Conservation (phyloP, 30 jellyfish, hydroid and myxozoan genomes). For the Mastigias papua region DNA sequence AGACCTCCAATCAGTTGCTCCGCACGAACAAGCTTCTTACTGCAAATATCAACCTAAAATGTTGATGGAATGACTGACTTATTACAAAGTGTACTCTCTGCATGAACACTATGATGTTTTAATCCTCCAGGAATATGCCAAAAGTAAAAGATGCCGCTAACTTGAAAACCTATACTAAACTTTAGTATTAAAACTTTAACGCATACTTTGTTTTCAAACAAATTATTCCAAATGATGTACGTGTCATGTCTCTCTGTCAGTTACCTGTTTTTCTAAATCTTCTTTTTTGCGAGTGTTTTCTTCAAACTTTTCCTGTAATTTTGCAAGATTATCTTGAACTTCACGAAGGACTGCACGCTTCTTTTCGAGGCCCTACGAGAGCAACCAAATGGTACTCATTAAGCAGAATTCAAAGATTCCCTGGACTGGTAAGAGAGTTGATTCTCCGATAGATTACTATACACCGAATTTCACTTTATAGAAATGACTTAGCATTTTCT, state of each 20-base stretch:
- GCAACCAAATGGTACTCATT: not conserved
- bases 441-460: no score
- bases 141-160: no score
- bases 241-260: not conserved
- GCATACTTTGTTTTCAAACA: no score
- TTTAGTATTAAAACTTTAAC: no score
- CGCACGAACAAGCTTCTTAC: conserved; percentile 96
- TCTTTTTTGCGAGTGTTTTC: conserved; percentile 95
- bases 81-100: no score
- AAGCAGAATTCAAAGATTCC: not conserved
- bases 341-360: conserved; percentile 91
- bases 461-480: no score
- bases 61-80: no score
- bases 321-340: conserved; percentile 97
- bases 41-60: conserved; percentile 94
- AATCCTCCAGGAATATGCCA: no score
- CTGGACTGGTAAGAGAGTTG: no score
- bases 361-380: conserved; percentile 90
- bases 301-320: conserved; percentile 95
- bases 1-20: conserved; percentile 97
- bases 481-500: no score
- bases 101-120: not conserved
- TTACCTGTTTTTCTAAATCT: conserved; percentile 95
- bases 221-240: no score
- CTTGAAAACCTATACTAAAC: no score